Evolutionary conservation across 2,113 vertebrate genomes (phyloP), one percentile per base, ranked within the genome.

Genomic region (Pollachius pollachius): DNA sequence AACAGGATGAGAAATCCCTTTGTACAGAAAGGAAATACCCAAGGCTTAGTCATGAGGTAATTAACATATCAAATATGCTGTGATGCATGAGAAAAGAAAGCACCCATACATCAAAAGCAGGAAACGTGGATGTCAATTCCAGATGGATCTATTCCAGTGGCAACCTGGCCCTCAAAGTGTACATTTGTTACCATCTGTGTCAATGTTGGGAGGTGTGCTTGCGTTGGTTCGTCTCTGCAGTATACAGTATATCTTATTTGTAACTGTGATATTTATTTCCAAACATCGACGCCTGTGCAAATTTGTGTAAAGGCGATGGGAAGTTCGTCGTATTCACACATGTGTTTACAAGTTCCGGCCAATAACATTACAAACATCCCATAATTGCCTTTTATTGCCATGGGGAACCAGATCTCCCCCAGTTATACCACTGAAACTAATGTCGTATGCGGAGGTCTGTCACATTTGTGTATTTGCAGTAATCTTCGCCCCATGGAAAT

Each of bases 301-400:
- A 23, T 21, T 1, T 11, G 41, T 61, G 60, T 3, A 21, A 12
- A 15, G 19, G 60, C 23, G 41, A 25, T 25, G 21, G 59, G 59
- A 23, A 23, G 13, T 5, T 9, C 3, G 9, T 23, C 9, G 21
- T n/a, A 16, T 6, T 5, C 16, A n/a, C 54, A 57, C 15, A 11
- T 54, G 16, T 7, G 54, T 62, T 25, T 62, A 25, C 23, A 62
- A 15, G 60, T 62, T 67, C 68, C 54, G 80, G 27, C 73, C 71
- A 68, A 48, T 61, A 57, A 73, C 73, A 52, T 75, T 70, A 68
- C 52, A 76, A 77, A 63, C 66, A 69, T 79, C 77, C 66, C 70
- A 74, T 80, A 86, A 84, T 86, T 81, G 80, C 34, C 63, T 54
- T 61, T 81, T 67, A 84, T 80, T 85, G 70, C 64, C 13, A 19